A percentile compares a stretch with the other conserved stretches of the same genome.
phyloP scores from a whole-genome alignment of 2,113 vertebrate species.

The Choloepus hoffmanni region DNA sequence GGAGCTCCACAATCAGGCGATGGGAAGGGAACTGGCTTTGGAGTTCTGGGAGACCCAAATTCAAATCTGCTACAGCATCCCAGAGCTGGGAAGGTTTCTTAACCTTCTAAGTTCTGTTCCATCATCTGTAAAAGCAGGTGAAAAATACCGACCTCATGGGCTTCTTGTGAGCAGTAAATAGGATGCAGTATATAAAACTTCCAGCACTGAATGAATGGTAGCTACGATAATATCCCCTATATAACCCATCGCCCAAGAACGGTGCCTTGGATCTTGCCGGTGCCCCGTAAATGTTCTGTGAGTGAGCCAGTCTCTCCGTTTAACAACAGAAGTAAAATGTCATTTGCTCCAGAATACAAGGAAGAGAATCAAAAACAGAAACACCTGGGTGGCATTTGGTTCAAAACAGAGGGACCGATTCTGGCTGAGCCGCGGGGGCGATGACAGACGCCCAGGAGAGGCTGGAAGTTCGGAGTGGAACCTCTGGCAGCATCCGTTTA shows the following conservation, averaged over 20 bases:
- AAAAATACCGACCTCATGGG: not conserved
- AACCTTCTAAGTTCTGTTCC: not conserved
- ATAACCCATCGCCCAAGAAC: rapidly evolving
- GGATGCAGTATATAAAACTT: not conserved
- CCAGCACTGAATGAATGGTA: not conserved
- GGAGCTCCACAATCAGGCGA: not conserved
- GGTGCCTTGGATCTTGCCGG: not conserved
- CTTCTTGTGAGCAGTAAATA: not conserved
- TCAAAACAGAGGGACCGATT: not conserved
- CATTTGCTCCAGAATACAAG: not conserved
- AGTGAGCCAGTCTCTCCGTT: not conserved
- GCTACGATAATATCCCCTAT: rapidly evolving
- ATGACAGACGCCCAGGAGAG: not conserved
- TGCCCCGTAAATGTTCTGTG: not conserved
- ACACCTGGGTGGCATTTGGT: slow-evolving; percentile 48
- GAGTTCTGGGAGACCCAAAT: not conserved
- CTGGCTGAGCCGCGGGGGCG: rapidly evolving
- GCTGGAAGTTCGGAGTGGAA: slow-evolving; percentile 24
- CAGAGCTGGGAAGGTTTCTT: not conserved
- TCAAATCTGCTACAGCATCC: not conserved
- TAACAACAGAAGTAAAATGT: not conserved
- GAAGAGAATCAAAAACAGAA: not conserved
- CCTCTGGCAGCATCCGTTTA: not conserved
- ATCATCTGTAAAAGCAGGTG: not conserved
- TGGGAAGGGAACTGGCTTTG: not conserved